Evolutionary conservation across 2,888 invertebrate genomes (phyloP), one percentile per base, ranked within the genome.

Genomic region (Brenthis hecate): DNA sequence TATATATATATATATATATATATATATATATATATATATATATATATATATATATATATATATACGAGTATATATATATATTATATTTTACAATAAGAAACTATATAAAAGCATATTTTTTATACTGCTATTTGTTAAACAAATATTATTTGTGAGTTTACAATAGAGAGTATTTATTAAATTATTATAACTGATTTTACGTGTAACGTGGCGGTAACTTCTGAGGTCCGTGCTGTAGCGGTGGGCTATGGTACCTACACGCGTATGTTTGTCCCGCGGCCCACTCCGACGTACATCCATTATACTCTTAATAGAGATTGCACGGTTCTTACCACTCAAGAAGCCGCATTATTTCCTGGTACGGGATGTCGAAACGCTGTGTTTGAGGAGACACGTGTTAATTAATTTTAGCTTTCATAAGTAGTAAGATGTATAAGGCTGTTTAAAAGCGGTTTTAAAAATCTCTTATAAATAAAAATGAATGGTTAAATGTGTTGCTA

Each of bases 271-370:
- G 75, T 71, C 70, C 65, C 60, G 47, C 47, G 56, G 64, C 43
- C 68, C 65, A 62, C 69, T 56, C 58, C 67, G 56, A 65, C 68
- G 69, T 58, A 19, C 66, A 43, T 69, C 74, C 71, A 74, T 75
- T 74, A 75, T 65, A 56, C 57, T 70, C 66, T 66, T 73, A 74
- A 73, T 73, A 73, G 73, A 70, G 67, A 70, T 73, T 69, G 73
- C 71, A 76, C 74, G 73, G 74, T 65, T 67, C 55, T 69, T 66
- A 65, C 66, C 72, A 68, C 69, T 69, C 48, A 72, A 71, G 72
- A 70, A 68, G 70, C 72, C 68, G 72, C 72, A 60, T 68, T 65
- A 69, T 69, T 69, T 72, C 72, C 69, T 62, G 61, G 71, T 71
- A 72, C 54, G 50, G 66, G 57, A 68, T 72, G 68, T 70, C 65